phyloP scores from a whole-genome alignment of 2,888 invertebrate genomes.

The Chydorus sphaericus region DNA sequence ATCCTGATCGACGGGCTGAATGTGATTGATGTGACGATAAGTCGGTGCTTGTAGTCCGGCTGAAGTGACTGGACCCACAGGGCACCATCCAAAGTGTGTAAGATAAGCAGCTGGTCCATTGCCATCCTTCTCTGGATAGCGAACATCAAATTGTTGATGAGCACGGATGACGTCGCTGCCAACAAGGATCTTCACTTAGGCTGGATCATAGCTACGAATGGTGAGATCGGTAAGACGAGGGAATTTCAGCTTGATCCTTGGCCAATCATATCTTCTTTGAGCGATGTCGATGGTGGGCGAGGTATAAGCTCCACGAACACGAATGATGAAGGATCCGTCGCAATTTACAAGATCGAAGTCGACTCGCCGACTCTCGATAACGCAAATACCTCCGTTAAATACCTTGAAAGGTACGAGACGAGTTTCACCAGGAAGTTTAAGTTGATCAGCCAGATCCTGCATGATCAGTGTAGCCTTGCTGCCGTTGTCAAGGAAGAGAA shows the following conservation, averaged over 20 bases:
- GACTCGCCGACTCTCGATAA: neutral
- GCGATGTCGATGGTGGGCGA: neutral
- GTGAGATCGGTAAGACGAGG: neutral
- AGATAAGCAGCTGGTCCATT: neutral
- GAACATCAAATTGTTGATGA: neutral
- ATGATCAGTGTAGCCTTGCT: constrained; percentile 13
- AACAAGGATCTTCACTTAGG: neutral
- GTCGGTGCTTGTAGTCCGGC: too few relatives aligned
- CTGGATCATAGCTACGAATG: neutral
- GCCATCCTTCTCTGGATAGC: neutral
- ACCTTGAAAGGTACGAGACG: neutral
- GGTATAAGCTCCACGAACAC: neutral
- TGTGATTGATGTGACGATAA: neutral
- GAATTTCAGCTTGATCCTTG: neutral
- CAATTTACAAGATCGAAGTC: neutral
- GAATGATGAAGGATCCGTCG: neutral
- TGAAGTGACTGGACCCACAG: neutral
- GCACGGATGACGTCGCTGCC: neutral
- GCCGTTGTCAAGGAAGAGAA: constrained; percentile 15
- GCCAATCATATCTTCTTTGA: neutral
- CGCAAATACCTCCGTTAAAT: neutral
- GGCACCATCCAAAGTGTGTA: constrained; percentile 6
- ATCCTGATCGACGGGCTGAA: neutral
- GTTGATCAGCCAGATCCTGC: neutral
- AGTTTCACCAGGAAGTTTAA: constrained; percentile 5